Evolutionary conservation across 2,888 invertebrate species (phyloP), one percentile per base, ranked within the genome.

Genomic region (Leptopilina syphax): DNA sequence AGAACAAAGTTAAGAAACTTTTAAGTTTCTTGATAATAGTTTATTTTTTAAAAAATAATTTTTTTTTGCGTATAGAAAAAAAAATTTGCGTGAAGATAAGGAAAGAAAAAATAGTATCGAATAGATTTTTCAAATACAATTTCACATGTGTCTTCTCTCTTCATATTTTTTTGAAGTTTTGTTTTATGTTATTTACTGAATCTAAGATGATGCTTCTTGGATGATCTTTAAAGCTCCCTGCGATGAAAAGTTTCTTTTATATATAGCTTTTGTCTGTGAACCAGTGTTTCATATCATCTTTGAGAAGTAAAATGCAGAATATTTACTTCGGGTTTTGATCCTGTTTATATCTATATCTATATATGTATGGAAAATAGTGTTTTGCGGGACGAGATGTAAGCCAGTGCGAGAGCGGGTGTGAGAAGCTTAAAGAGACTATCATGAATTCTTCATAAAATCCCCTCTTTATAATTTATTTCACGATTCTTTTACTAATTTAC

Each of bases 191-290:
- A 65, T 34, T 65, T 65, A 65, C 65, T 65, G 65, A 34, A 27
- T 65, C 65, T 34, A 34, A 41, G 34, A 65, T 65, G 41, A 44
- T 44, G 44, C 44, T 44, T 34, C 34, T 13, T 27, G 65, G 65
- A 65, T 65, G 34, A 65, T 65, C 65, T 41, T 65, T 65, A 65
- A 65, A 65, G 65, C 65, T 65, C 65, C 65, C 65, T 65, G 27
- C 41, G 41, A 41, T 65, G 65, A 65, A 65, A 65, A 65, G 65
- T 65, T 65, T 65, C 65, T 65, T 44, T 65, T 65, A 34, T 34
- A 34, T 65, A 41, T 65, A 34, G 27, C 65, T 65, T 41, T 66
- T 63, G 63, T 50, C 50, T 63, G 63, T 63, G 63, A 63, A 63
- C 63, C 63, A 63, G 63, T 63, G 63, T 63, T 63, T 63, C 24